A percentile compares a stretch with the other conserved stretches of the same genome.
Conservation (phyloP, 2,113 vertebrate species). For the Aldabrachelys gigantea region DNA sequence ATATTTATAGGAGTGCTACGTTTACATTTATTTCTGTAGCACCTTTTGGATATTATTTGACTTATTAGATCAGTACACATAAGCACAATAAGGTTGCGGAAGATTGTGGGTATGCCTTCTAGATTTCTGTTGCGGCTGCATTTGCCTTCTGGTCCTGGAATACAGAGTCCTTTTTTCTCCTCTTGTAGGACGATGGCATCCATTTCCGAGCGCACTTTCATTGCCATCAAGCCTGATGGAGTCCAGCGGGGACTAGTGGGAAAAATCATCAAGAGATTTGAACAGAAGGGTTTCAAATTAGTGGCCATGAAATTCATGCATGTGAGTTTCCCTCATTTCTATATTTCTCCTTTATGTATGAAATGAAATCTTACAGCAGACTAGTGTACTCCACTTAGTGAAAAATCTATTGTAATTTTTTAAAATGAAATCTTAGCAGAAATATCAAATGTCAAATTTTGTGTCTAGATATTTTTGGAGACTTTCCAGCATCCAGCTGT, state of each 20-base stretch:
- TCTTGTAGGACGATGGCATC: constrained; percentile 70
- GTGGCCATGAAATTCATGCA: constrained; percentile 86
- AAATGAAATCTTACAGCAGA: neutral
- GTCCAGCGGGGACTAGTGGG: constrained; percentile 90
- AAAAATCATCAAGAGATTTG: constrained; percentile 88
- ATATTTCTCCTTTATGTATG: rapidly evolving
- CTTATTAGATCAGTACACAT: rapidly evolving
- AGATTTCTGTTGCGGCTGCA: neutral
- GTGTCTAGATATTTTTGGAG: neutral
- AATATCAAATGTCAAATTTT: neutral
- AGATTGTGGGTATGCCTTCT: neutral
- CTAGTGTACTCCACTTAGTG: rapidly evolving
- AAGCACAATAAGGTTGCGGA: neutral
- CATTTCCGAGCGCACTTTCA: constrained; percentile 86
- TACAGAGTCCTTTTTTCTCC: neutral
- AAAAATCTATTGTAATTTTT: neutral
- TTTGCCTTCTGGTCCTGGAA: neutral
- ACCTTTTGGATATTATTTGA: rapidly evolving
- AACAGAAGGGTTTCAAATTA: constrained; percentile 88
- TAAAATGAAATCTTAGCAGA: neutral
- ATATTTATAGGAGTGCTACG: rapidly evolving
- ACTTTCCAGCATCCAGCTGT: constrained; percentile 36
- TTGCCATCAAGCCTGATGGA: constrained; percentile 93
- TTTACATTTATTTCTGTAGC: neutral
- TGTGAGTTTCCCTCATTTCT: constrained; percentile 25